Conservation (phyloP, 1,140 invertebrate genomes). For the Wiebesia pumilae region DNA sequence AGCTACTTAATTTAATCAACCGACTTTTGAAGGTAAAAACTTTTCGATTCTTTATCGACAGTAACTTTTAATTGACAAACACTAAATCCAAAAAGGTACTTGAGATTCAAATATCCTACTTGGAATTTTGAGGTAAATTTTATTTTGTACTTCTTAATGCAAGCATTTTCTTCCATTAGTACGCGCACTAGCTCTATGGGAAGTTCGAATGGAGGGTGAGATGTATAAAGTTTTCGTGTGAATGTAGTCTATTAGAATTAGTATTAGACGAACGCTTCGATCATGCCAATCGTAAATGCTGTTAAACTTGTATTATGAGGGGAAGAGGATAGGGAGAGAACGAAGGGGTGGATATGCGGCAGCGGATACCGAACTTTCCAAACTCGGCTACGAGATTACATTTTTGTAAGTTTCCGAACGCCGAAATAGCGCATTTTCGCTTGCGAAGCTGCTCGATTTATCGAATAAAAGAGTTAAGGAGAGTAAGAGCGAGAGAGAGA, state of each 20-base stretch:
- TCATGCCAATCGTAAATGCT: slow-evolving; percentile 40
- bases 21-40: slow-evolving; percentile 7
- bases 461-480: slow-evolving; percentile 24
- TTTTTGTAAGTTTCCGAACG: slow-evolving; percentile 41
- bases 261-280: slow-evolving; percentile 37
- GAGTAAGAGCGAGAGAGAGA: neutral
- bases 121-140: neutral
- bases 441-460: slow-evolving; percentile 40
- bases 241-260: slow-evolving; percentile 37
- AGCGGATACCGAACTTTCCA: slow-evolving; percentile 19
- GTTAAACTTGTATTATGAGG: slow-evolving; percentile 41
- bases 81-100: neutral
- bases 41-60: neutral
- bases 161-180: neutral
- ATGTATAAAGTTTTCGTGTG: slow-evolving; percentile 34
- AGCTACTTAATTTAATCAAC: slow-evolving; percentile 44
- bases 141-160: slow-evolving; percentile 12
- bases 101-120: neutral
- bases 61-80: neutral
- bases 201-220: neutral
- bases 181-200: no score
- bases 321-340: neutral
- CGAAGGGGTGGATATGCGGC: neutral
- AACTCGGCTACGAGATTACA: slow-evolving; percentile 41
- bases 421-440: slow-evolving; percentile 34